Conservation (phyloP, 2,888 invertebrate genomes). For the Orthonevra nobilis region DNA sequence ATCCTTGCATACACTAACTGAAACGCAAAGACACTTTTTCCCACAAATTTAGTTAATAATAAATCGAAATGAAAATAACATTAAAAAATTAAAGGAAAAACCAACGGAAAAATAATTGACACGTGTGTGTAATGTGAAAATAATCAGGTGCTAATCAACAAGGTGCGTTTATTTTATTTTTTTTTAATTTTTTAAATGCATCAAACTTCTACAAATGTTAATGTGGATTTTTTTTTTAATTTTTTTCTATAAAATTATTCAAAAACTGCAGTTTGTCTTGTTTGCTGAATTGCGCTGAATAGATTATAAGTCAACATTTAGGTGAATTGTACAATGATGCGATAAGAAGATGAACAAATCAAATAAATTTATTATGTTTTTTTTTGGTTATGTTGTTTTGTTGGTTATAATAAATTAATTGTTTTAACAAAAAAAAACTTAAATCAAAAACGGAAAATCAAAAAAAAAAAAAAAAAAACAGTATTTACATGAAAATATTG, state of each 20-base stretch:
- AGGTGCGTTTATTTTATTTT: slow-evolving; percentile 49
- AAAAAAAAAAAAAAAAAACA: not conserved
- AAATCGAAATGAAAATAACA: slow-evolving; percentile 7
- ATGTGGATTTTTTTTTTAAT: slow-evolving; percentile 3
- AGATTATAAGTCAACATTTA: slow-evolving; percentile 15
- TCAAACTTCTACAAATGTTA: slow-evolving; percentile 59
- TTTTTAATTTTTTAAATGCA: slow-evolving; percentile 53
- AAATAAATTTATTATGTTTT: not conserved
- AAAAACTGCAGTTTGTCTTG: slow-evolving; percentile 49
- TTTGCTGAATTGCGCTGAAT: slow-evolving; percentile 23
- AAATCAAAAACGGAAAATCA: slow-evolving; percentile 9
- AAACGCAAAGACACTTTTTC: slow-evolving; percentile 27
- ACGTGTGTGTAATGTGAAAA: slow-evolving; percentile 55
- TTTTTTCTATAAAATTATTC: slow-evolving; percentile 23
- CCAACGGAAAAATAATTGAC: slow-evolving; percentile 30
- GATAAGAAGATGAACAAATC: not conserved
- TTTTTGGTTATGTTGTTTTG: slow-evolving; percentile 17
- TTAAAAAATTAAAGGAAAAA: not conserved
- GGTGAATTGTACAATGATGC: slow-evolving; percentile 13
- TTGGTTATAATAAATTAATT: slow-evolving; percentile 23
- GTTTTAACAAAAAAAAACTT: not conserved
- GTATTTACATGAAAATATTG: not conserved
- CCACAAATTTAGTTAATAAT: slow-evolving; percentile 17
- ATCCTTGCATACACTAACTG: slow-evolving; percentile 10
- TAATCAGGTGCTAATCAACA: slow-evolving; percentile 63